Conservation (phyloP, 2,888 invertebrate genomes). For the Diogma glabrata region DNA sequence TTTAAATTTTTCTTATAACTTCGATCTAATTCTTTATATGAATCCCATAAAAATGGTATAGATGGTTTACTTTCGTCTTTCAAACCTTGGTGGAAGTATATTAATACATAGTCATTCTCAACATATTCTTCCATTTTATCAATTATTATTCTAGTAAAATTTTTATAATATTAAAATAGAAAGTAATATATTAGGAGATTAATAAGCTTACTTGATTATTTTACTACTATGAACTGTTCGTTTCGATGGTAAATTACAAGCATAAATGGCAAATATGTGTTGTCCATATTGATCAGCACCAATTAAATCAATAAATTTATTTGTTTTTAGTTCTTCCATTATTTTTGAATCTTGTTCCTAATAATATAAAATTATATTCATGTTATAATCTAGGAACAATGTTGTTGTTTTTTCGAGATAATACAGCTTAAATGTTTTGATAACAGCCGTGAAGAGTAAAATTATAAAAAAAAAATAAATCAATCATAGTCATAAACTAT, state of each 20-base stretch:
- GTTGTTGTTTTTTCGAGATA: not conserved
- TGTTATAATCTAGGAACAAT: not conserved
- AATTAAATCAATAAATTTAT: conserved; percentile 45
- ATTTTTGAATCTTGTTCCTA: conserved; percentile 16
- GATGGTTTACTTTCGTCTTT: conserved; percentile 94
- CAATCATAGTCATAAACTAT: not conserved
- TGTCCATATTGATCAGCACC: conserved; percentile 66
- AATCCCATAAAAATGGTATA: conserved; percentile 90
- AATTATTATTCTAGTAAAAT: conserved; percentile 65
- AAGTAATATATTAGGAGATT: conserved; percentile 8
- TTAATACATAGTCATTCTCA: conserved; percentile 95
- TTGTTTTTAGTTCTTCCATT: conserved; percentile 24
- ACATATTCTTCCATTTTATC: conserved; percentile 94
- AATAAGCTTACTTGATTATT: conserved; percentile 32
- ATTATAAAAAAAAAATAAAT: conserved; percentile 14
- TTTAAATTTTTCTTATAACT: conserved; percentile 99
- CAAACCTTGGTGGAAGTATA: conserved; percentile 96
- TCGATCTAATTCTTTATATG: conserved; percentile 93
- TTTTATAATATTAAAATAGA: not conserved
- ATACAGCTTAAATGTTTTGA: no score
- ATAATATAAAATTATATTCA: conserved; percentile 7
- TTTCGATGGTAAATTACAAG: conserved; percentile 69
- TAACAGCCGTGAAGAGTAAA: no score
- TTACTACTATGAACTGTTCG: conserved; percentile 55
- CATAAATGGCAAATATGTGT: conserved; percentile 92